Conservation (phyloP, 2,113 vertebrate species). For the Castor canadensis region DNA sequence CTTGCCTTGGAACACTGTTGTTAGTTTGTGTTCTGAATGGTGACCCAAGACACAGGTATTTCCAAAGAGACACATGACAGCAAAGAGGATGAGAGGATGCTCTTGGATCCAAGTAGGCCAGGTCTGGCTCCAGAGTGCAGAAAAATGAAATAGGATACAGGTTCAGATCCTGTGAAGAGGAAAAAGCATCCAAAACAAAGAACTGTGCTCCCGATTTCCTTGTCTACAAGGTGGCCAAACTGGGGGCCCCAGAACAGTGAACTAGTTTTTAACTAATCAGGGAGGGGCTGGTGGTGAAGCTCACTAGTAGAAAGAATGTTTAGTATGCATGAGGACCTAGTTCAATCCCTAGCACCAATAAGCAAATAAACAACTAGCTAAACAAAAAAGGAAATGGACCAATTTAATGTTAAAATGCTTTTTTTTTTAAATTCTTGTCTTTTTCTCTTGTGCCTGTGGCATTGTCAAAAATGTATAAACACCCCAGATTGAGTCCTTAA, state of each 20-base stretch:
- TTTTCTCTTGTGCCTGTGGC: neutral
- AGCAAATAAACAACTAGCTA: too few relatives aligned
- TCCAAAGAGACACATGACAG: neutral
- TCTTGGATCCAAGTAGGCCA: neutral
- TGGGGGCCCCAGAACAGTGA: too few relatives aligned
- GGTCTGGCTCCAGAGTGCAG: neutral
- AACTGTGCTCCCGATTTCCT: neutral
- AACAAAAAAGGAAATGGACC: neutral
- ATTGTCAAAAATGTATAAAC: neutral
- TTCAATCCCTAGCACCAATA: neutral
- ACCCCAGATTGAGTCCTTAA: neutral
- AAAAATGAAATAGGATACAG: neutral
- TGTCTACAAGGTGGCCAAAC: neutral
- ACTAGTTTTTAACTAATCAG: neutral
- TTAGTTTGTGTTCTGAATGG: neutral
- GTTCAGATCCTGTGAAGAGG: neutral
- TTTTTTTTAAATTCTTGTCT: neutral
- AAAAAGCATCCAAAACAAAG: neutral
- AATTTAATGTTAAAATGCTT: neutral
- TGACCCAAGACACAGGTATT: neutral
- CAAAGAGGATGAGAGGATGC: neutral
- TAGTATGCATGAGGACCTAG: neutral
- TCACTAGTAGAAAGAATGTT: neutral
- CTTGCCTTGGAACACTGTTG: too few relatives aligned
- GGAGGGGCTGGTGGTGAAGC: neutral